These are phyloP conservation scores for Hydrolagus affinis DNA, from an alignment of 2,113 vertebrate species.

Conservation along the genomic window DNA sequence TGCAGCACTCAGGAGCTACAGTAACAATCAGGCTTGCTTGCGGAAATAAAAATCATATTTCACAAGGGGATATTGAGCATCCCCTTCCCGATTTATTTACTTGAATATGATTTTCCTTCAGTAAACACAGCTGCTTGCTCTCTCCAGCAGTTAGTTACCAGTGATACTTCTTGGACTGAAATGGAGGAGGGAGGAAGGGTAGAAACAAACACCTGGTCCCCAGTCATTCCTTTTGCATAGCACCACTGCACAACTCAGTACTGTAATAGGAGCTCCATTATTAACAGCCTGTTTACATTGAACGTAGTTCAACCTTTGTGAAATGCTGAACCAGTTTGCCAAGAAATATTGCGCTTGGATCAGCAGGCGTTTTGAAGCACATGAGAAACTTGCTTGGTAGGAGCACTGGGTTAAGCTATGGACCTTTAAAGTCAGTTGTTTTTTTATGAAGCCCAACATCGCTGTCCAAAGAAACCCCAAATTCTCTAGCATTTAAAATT, in stretches of 20 bases:
- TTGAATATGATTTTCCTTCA: constrained; percentile 9
- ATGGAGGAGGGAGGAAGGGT: background rate
- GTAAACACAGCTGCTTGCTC: background rate
- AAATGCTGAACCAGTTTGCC: background rate
- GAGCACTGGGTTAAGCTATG: no score
- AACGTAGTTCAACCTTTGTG: background rate
- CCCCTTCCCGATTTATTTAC: constrained; percentile 7
- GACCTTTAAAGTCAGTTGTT: no score
- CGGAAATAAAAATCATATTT: constrained; percentile 13
- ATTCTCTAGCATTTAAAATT: no score
- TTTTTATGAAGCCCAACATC: no score
- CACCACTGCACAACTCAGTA: background rate
- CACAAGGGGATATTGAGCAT: background rate
- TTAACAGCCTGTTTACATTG: background rate
- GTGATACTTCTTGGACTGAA: background rate
- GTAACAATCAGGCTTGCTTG: no score
- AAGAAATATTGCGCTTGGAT: background rate
- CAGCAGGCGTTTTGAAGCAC: no score
- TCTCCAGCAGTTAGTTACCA: background rate
- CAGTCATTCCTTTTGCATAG: background rate
- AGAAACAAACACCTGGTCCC: background rate
- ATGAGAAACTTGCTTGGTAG: no score
- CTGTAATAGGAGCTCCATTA: constrained; percentile 5
- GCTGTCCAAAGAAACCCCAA: no score
- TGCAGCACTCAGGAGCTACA: background rate